Percentiles rank a stretch among this genome's conserved stretches.
These are phyloP conservation scores for Cheilinus undulatus DNA, from an alignment of 2,113 vertebrate genomes.

Conservation along the genomic window DNA sequence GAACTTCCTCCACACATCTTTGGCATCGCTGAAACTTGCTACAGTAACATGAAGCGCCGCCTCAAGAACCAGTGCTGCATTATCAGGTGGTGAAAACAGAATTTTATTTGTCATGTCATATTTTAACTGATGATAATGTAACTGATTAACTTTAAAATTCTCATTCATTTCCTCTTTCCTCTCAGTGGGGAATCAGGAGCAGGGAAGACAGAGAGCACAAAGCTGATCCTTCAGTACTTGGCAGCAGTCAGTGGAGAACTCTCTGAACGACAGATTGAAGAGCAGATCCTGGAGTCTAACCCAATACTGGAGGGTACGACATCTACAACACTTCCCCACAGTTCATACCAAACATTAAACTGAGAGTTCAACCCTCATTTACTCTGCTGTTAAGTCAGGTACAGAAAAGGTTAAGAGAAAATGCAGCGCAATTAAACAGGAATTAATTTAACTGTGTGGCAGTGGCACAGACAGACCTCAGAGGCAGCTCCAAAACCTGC, in stretches of 20 bases:
- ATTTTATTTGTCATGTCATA: too few species aligned
- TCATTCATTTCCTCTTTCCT: not conserved
- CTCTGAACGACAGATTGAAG: slow-evolving; percentile 88
- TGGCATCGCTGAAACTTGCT: slow-evolving; percentile 91
- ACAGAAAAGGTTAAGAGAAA: too few species aligned
- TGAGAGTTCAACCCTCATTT: too few species aligned
- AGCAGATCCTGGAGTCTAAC: slow-evolving; percentile 95
- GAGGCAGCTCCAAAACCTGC: too few species aligned
- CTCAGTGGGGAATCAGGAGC: slow-evolving; percentile 95
- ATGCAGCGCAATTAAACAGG: too few species aligned
- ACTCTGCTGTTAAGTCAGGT: too few species aligned
- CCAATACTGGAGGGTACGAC: slow-evolving; percentile 92
- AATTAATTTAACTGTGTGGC: too few species aligned
- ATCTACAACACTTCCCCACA: too few species aligned
- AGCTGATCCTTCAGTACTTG: slow-evolving; percentile 93
- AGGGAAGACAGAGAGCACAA: slow-evolving; percentile 96
- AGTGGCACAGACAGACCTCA: too few species aligned
- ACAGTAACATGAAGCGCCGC: slow-evolving; percentile 89
- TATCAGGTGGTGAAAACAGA: slow-evolving; percentile 91
- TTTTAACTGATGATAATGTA: too few species aligned
- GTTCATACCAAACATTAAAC: too few species aligned
- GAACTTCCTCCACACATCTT: slow-evolving; percentile 94
- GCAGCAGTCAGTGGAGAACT: slow-evolving; percentile 91
- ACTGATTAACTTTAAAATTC: too few species aligned
- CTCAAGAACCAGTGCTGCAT: slow-evolving; percentile 91